Evolutionary conservation across 2,113 vertebrate species (phyloP).

Genomic region (Canis aureus): DNA sequence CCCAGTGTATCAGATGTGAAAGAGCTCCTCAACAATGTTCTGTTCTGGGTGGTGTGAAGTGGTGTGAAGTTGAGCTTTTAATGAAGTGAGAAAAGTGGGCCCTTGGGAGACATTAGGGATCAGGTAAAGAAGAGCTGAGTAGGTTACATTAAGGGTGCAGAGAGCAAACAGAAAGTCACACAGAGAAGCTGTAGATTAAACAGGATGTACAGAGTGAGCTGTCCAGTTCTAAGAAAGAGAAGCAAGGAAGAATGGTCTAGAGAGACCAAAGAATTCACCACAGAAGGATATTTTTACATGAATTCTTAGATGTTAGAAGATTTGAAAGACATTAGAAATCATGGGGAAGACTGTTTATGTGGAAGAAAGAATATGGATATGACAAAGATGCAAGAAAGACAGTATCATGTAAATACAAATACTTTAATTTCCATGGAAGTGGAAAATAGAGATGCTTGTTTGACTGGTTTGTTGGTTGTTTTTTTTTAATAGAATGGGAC

Average conservation of each 20-base stretch:
- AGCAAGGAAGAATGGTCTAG: background rate
- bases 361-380: background rate
- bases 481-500: background rate
- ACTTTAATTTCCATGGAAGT: background rate
- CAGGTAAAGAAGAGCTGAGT: rapidly evolving
- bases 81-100: background rate
- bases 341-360: background rate
- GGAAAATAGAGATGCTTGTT: background rate
- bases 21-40: background rate
- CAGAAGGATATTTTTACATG: background rate
- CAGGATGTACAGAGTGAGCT: background rate
- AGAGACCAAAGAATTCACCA: background rate
- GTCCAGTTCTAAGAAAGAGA: background rate
- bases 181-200: background rate
- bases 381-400: background rate
- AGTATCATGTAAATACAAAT: background rate
- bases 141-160: background rate
- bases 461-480: background rate
- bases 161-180: background rate
- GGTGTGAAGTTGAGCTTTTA: background rate
- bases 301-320: background rate
- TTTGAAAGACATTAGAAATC: background rate
- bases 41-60: too few species aligned
- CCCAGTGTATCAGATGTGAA: too few species aligned
- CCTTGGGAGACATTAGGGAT: background rate